Base-by-base conservation (phyloP, 2,888 invertebrate species). In the Saturnia pavonia region DNA sequence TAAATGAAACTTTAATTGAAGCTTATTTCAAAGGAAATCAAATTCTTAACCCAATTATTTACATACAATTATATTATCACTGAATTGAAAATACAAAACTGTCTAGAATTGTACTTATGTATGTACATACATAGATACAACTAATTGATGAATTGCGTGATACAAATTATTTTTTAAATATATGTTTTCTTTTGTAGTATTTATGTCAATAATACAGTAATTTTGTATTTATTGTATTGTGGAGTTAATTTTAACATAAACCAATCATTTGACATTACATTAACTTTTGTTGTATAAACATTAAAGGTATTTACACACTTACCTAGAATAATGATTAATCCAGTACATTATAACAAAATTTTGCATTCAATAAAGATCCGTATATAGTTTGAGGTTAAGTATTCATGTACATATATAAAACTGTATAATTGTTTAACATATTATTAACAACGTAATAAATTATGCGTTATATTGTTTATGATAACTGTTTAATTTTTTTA, bases 401-500 rank as follows among this genome's bases (percentile, higher is more conserved):
- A 60, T 14, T 27, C 12, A 60, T 25, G 7, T 54, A 22, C 22
- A n/a, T 22, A 22, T 25, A 60, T 27, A 27, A 27, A 60, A 51
- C 2, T 34, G 14, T 60, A 60, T 27, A 60, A 25, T 22, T 54
- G 9, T 54, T 11, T n/a, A 54, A 54, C n/a, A 22, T 22, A 22
- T 1, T n/a, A 22, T 54, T 54, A 11, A 54, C 8, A 1, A 3
- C 6, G 54, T 22, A 54, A 22, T 54, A 22, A 54, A 54, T n/a
- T 0, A 11, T 54, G 54, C 9, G 19, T 51, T 22, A 54, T 54
- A 22, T 54, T 22, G 19, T 54, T 22, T 22, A 22, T 54, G 19
- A 54, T 6, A 60, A 60, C 27, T 14, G 25, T 65, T 40, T n/a
- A 7, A 4, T 42, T 79, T 82, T 65, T 65, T 65, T 34, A 4